Conservation (phyloP, 2,113 vertebrate species). For the Stigmatopora argus region DNA sequence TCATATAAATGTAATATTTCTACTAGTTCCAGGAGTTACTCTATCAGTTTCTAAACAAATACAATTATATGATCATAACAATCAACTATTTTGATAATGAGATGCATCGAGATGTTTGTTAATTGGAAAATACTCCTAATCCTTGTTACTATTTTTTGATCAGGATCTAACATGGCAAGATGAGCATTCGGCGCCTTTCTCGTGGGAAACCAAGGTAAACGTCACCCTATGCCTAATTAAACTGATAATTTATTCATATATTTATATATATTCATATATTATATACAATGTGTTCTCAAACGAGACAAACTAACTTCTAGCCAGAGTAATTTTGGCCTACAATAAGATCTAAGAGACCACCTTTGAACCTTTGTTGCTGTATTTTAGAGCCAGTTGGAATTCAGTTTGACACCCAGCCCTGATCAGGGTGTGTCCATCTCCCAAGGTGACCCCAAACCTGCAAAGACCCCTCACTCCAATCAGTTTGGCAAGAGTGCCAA, state of each 20-base stretch:
- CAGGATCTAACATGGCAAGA: conserved; percentile 98
- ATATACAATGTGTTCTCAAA: background rate
- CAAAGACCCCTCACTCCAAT: conserved; percentile 49
- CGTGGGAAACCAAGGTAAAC: conserved; percentile 94
- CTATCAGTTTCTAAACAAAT: too few species aligned
- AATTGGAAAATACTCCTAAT: too few species aligned
- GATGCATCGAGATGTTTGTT: too few species aligned
- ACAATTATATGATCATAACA: too few species aligned
- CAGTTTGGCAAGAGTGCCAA: conserved; percentile 70
- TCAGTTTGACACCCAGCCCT: conserved; percentile 76
- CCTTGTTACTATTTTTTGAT: conserved; percentile 29
- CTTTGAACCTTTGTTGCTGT: background rate
- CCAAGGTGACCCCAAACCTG: conserved; percentile 71
- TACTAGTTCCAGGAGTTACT: too few species aligned
- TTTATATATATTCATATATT: background rate
- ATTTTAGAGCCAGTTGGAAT: conserved; percentile 91
- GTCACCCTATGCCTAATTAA: background rate
- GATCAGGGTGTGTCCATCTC: conserved; percentile 63
- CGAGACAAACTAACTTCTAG: too few species aligned
- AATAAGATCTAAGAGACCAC: too few species aligned
- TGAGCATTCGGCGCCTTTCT: conserved; percentile 95
- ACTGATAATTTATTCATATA: background rate
- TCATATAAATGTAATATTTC: too few species aligned
- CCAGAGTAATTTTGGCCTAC: too few species aligned
- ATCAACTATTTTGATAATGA: too few species aligned